Evolutionary conservation across 2,888 invertebrate species (phyloP), one percentile per base, ranked within the genome.

Genomic region (Willowsia nigromaculata): DNA sequence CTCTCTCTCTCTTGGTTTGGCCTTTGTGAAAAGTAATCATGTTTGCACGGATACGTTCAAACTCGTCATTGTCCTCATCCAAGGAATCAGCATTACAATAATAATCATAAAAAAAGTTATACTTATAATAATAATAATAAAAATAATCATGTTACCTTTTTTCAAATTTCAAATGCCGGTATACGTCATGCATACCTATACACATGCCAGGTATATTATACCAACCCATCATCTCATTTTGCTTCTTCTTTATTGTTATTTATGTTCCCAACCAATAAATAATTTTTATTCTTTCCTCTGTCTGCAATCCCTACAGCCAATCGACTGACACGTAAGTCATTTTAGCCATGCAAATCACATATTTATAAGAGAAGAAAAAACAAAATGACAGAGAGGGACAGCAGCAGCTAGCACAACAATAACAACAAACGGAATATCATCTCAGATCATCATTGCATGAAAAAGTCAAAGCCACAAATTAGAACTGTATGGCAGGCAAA

Each of bases 281-380:
- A 74, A 74, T 74, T 18, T 37, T 68, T 30, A 4, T n/a, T n/a
- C n/a, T n/a, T n/a, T n/a, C 18, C 56, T 15, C 15, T 43, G 47
- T 27, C 30, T 6, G 2, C 47, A 30, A 74, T 15, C 50, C 47
- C 43, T 25, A 43, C 11, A 85, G 25, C 43, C 85, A 85, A 85
- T 85, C 85, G 76, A 76, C 74, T 43, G 50, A 47, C 33, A 33
- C 37, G 33, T 27, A 85, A 85, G 40, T 85, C 76, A 76, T 76
- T 85, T 84, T 85, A 76, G 27, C 59, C 85, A 85, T 76, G 85
- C 85, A 85, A 85, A 85, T 85, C 85, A 85, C 76, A 85, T 59
- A 56, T n/a, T n/a, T n/a, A n/a, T n/a, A n/a, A n/a, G 22, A 50
- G n/a, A n/a, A 50, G 27, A 65, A 74, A 85, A 53, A 85, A 74